A percentile compares a stretch with the other conserved stretches of the same genome.
phyloP scores from a whole-genome alignment of 2,113 vertebrate genomes.

The Anseranas semipalmata region DNA sequence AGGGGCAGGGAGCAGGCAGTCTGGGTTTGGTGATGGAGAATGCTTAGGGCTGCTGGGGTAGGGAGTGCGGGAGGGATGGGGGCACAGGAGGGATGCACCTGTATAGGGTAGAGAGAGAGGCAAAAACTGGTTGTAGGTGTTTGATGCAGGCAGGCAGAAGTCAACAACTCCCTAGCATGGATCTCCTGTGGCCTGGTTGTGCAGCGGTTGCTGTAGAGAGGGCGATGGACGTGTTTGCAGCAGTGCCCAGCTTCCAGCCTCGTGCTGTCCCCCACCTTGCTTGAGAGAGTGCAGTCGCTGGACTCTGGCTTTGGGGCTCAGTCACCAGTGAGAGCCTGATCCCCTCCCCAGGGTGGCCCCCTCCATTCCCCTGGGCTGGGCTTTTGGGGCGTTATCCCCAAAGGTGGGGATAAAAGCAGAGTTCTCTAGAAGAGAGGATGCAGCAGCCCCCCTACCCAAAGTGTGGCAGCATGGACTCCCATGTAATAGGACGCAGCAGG shows the following conservation, averaged over 20 bases:
- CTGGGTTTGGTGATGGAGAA: background rate
- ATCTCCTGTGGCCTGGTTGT: background rate
- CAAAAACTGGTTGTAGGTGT: background rate
- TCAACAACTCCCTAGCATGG: background rate
- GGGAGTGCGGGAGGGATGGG: background rate
- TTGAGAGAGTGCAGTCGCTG: background rate
- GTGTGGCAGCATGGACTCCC: background rate
- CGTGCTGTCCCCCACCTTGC: background rate
- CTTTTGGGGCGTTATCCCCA: background rate
- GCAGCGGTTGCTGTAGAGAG: background rate
- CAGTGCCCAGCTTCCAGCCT: background rate
- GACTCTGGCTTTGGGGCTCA: background rate
- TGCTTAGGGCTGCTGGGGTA: background rate
- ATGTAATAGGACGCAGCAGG: background rate
- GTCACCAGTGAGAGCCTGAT: background rate
- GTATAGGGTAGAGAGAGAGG: background rate
- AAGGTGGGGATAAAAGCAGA: background rate
- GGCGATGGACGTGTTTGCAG: background rate
- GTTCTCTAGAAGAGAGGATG: background rate
- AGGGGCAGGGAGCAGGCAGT: background rate
- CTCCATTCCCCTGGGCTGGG: background rate
- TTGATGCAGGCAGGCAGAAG: background rate
- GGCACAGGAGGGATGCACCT: background rate
- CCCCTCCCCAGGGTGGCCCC: background rate
- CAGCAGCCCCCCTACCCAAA: rapidly evolving